Base-by-base conservation (phyloP, 1,140 invertebrate species). In the Hypsibius dujardini region DNA sequence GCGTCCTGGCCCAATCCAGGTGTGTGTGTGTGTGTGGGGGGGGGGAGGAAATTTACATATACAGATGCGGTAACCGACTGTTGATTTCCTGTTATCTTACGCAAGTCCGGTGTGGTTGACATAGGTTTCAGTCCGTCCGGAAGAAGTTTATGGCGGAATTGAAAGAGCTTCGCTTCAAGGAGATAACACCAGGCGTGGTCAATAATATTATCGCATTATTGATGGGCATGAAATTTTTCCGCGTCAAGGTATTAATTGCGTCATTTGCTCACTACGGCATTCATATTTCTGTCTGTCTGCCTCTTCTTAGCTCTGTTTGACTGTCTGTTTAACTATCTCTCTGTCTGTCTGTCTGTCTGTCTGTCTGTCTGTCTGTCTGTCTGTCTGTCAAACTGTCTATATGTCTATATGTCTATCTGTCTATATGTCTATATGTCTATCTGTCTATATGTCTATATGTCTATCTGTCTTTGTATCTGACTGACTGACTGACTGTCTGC, bases 191-290 rank as follows among this genome's bases (percentile, higher is more conserved):
- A 0, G 86, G 89, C 75, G 92, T 88, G 15, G 92, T 90, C 0
- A 92, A 97, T 76, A 90, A 89, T 77, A 96, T 98, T 72, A 98
- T 98, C 74, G 94, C 91, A 47, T 82, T 99, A 47, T 80, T 99
- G 12, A 98, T 98, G 92, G 95, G 95, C 71, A 98, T 99, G 90
- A 98, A 98, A 83, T 98, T 98, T 81, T 98, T 98, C 79, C 84
- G 95, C 72, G 87, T 91, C 2, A 90, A 91, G 81, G 87, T 88
- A 47, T 46, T 72, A 71, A 42, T 42, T 56, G 50, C 50, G n/a
- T n/a, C 50, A 56, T 56, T 56, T 56, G n/a, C 50, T 56, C 7
- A 56, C 7, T 7, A 12, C 72, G 12, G 50, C 0, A 28, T 28
- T 28, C 28, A 28, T 28, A 28, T 28, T 28, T 28, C 28, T 28